Base-by-base conservation (phyloP, 2,797 vertebrate species). In the Anabas testudineus region DNA sequence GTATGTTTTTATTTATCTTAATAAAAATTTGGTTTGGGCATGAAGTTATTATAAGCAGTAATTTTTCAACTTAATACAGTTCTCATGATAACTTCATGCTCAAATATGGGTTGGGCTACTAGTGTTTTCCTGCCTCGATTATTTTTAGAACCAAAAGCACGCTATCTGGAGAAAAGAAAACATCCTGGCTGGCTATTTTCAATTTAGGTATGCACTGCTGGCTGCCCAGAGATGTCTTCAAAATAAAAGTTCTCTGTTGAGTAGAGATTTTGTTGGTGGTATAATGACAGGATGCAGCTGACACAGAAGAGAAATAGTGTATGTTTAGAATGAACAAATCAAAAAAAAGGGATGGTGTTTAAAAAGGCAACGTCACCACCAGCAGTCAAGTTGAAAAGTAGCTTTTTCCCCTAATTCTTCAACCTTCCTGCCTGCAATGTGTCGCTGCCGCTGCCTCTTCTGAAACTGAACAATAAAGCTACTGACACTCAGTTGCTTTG, bases 171-270 rank as follows among this genome's bases (percentile, higher is more conserved):
- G 43, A 63, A 61, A 74, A 70, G 37, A 74, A 7, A 76, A 82
- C 67, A 78, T 79, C 70, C 54, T 66, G 55, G 65, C 45, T 30
- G 14, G 30, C 67, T 69, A 55, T 65, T 78, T 78, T 62, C 15
- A 67, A 63, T 56, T 24, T 4, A 22, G 5, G 19, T 19, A 46
- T 48, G 48, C 59, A 56, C 54, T 1, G 10, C 14, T 26, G 45
- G 42, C 58, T 51, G 22, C 43, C 49, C 30, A 15, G 24, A 70
- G 10, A 24, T 39, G 10, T 48, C 59, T 49, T 46, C 59, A 78
- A 53, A 72, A 69, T 68, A 74, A 71, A 59, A 71, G 43, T 16
- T 10, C 6, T 13, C 1, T 2, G 3, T 12, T 13, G 12, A 34
- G 18, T 39, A 36, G 12, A 36, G 14, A 18, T 12, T 59, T 2